Percentiles rank a stretch among this genome's conserved stretches.
Conservation (phyloP, 2,888 invertebrate species). For the Diaphora mendica region DNA sequence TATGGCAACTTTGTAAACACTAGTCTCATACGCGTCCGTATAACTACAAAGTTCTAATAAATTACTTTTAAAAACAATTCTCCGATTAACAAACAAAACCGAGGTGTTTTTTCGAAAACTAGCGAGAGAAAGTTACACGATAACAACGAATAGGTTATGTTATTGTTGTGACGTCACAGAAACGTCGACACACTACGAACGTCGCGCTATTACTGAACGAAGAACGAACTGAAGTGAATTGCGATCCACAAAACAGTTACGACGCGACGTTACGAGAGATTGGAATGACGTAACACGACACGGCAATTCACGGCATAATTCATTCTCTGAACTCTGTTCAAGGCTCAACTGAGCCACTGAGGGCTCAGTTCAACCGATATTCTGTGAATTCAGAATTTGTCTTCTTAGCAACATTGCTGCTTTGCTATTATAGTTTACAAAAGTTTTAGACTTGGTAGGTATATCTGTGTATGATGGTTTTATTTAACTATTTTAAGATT, state of each 20-base stretch:
- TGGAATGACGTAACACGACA: constrained; percentile 15
- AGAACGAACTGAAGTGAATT: constrained; percentile 55
- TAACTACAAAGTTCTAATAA: constrained; percentile 25
- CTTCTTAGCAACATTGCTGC: no score
- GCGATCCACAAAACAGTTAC: constrained; percentile 55
- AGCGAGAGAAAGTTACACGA: constrained; percentile 69
- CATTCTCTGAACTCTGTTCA: background rate
- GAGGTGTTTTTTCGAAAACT: constrained; percentile 36
- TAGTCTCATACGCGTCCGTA: constrained; percentile 56
- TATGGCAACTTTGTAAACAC: constrained; percentile 77
- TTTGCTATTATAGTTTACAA: background rate
- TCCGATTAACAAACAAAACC: constrained; percentile 24
- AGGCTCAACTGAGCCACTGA: no score
- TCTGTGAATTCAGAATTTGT: background rate
- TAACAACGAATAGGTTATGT: constrained; percentile 74
- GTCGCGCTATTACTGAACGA: constrained; percentile 70
- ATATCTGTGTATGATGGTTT: background rate
- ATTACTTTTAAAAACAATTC: constrained; percentile 10
- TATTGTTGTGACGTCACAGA: constrained; percentile 63
- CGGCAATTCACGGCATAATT: background rate
- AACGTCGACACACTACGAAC: constrained; percentile 61
- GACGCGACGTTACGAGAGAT: no score
- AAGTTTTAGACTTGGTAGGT: background rate
- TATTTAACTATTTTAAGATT: background rate
- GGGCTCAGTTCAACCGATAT: no score